Conservation (phyloP, 2,888 invertebrate species). For the Diaphora mendica region DNA sequence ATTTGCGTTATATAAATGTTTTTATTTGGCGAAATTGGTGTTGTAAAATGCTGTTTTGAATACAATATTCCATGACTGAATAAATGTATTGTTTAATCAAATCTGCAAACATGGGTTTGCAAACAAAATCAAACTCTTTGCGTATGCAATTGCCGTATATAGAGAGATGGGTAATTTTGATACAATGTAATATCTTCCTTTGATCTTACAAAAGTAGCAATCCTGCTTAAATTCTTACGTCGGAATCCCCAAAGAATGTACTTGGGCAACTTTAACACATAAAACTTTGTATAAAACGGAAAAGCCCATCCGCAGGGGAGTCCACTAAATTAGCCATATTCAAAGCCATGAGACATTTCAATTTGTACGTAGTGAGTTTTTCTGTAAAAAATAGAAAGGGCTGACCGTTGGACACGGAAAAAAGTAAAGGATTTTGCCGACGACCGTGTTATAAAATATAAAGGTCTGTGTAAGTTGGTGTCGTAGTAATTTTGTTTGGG, state of each 20-base stretch:
- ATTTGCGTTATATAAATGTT: slow-evolving; percentile 12
- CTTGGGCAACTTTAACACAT: slow-evolving; percentile 50
- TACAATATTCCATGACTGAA: background rate
- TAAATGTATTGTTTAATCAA: background rate
- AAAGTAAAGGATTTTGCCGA: slow-evolving; percentile 42
- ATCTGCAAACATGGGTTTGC: background rate
- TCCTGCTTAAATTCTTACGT: background rate
- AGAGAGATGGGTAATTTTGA: background rate
- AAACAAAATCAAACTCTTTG: background rate
- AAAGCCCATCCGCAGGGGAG: slow-evolving; percentile 50
- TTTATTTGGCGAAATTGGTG: slow-evolving; percentile 11
- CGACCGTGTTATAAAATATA: slow-evolving; percentile 30
- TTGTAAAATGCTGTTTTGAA: slow-evolving; percentile 1
- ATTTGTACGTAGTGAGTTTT: slow-evolving; percentile 54
- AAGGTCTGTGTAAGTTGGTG: slow-evolving; percentile 30
- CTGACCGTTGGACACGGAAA: slow-evolving; percentile 39
- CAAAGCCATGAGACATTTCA: slow-evolving; percentile 66
- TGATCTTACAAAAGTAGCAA: background rate
- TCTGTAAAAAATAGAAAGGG: slow-evolving; percentile 48
- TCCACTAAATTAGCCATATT: slow-evolving; percentile 73
- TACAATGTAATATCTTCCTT: background rate
- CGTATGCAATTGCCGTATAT: background rate
- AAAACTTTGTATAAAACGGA: slow-evolving; percentile 61
- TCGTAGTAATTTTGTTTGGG: slow-evolving; percentile 40
- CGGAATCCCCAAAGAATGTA: slow-evolving; percentile 41